Percentiles rank a stretch among this genome's conserved stretches.
Evolutionary conservation across 2,797 vertebrate species (phyloP).

Genomic region (Chelon auratus): DNA sequence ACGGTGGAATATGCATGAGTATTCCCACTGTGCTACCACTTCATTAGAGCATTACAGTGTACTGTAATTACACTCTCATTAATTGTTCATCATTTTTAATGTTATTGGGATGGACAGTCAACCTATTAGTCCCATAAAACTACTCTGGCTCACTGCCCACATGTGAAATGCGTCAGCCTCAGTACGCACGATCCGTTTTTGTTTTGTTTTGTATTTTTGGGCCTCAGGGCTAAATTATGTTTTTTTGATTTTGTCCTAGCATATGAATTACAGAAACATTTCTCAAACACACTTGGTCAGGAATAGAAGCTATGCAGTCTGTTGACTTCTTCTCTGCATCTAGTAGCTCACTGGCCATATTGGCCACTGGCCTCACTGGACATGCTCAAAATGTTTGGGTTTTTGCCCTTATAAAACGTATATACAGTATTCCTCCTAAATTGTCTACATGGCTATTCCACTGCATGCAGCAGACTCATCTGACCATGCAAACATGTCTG

Average conservation of each 20-base stretch:
- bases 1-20: constrained; percentile 61
- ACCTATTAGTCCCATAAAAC: constrained; percentile 47
- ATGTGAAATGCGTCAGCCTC: neutral
- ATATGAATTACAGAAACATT: neutral
- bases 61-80: constrained; percentile 70
- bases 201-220: constrained; percentile 5
- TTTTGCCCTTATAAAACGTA: too few relatives aligned
- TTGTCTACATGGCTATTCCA: too few relatives aligned
- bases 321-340: neutral
- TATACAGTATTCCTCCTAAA: too few relatives aligned
- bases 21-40: constrained; percentile 60
- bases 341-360: neutral
- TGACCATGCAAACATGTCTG: too few relatives aligned
- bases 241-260: neutral
- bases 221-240: neutral
- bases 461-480: too few relatives aligned
- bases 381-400: too few relatives aligned
- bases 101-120: constrained; percentile 56
- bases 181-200: neutral
- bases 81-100: constrained; percentile 67
- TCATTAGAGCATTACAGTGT: constrained; percentile 55
- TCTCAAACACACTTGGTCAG: too few relatives aligned
- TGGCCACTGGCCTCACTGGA: too few relatives aligned
- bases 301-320: neutral
- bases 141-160: constrained; percentile 23